Evolutionary conservation across 2,888 invertebrate genomes (phyloP).

Genomic region (Serrognathus titanus): DNA sequence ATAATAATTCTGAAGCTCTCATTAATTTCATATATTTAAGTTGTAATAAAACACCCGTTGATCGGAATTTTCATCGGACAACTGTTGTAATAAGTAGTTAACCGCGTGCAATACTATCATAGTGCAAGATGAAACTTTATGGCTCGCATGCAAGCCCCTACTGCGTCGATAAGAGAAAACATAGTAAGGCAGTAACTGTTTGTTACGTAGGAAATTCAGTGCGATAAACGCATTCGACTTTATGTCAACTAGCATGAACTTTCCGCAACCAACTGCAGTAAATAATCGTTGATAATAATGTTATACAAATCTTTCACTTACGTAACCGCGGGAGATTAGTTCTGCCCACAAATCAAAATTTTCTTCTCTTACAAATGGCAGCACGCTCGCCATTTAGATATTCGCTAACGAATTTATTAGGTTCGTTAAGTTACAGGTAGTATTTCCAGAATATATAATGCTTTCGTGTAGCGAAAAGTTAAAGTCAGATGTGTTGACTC

Average conservation of each 20-base stretch:
- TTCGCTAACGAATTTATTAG: no score
- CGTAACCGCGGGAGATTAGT: no score
- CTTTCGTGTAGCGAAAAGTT: background rate
- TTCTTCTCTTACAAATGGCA: no score
- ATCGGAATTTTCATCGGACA: slow-evolving; percentile 24
- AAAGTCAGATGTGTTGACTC: slow-evolving; percentile 24
- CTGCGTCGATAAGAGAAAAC: slow-evolving; percentile 24
- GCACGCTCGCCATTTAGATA: no score
- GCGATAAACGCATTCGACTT: slow-evolving; percentile 24
- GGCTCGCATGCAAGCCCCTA: slow-evolving; percentile 25
- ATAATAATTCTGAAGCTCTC: slow-evolving; percentile 16
- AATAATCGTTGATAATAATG: no score
- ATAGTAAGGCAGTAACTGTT: slow-evolving; percentile 23
- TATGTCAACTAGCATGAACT: slow-evolving; percentile 17
- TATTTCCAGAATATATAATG: no score
- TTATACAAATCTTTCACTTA: no score
- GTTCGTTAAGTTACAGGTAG: no score
- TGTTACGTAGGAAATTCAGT: slow-evolving; percentile 25
- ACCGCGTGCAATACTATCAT: slow-evolving; percentile 16
- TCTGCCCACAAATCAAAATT: no score
- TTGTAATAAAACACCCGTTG: slow-evolving; percentile 19
- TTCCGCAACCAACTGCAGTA: background rate
- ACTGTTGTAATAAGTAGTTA: slow-evolving; percentile 23
- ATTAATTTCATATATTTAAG: slow-evolving; percentile 20
- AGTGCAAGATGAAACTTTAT: slow-evolving; percentile 24